phyloP scores from a whole-genome alignment of 1,140 invertebrate species.

The Meloidogyne chitwoodi region DNA sequence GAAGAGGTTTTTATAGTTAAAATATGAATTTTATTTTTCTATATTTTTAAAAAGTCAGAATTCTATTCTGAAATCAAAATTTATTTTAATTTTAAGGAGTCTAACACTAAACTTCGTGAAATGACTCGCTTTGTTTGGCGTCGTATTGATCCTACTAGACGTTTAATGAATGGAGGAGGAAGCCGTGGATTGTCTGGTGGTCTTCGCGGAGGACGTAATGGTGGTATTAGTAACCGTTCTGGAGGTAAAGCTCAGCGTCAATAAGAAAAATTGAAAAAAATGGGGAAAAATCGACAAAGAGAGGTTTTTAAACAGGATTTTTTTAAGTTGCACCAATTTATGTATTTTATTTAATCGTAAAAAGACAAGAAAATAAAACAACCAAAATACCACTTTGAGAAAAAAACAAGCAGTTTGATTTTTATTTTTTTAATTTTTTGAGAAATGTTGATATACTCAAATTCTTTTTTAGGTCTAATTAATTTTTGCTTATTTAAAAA shows the following conservation, averaged over 20 bases:
- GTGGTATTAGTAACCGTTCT: constrained; percentile 9
- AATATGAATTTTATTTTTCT: background rate
- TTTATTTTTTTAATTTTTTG: no score
- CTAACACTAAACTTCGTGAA: constrained; percentile 6
- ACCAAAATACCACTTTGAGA: background rate
- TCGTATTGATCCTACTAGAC: constrained; percentile 40
- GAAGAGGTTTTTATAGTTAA: constrained; percentile 32
- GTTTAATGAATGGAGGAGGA: background rate
- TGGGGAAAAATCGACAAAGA: background rate
- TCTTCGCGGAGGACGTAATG: background rate
- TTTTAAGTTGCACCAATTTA: background rate
- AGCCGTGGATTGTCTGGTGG: background rate
- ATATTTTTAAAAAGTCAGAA: background rate
- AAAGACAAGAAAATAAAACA: background rate
- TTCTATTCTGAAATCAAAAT: background rate
- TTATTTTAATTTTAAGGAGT: constrained; percentile 5
- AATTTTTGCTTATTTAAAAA: no score
- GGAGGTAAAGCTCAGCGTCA: background rate
- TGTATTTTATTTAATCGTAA: background rate
- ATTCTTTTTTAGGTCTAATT: no score
- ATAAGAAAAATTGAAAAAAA: background rate
- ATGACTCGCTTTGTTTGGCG: constrained; percentile 46
- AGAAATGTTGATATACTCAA: no score
- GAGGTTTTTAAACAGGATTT: background rate
- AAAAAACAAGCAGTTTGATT: no score